Evolutionary conservation across 2,888 invertebrate species (phyloP).

Genomic region (Lasioglossum leucozonium): DNA sequence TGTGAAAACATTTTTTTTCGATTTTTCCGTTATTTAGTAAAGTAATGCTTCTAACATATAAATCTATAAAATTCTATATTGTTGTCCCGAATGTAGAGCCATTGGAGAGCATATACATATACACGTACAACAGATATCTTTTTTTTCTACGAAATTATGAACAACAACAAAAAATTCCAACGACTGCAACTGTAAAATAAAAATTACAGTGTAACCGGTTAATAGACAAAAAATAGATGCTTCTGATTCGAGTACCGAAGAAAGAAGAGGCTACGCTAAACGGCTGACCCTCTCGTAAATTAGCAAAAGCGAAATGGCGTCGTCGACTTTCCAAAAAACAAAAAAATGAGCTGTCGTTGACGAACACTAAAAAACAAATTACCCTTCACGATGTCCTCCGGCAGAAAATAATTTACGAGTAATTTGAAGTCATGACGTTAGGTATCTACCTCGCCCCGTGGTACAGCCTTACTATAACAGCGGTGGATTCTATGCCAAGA

Average conservation of each 20-base stretch:
- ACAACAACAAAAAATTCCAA: neutral
- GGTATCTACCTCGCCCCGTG: neutral
- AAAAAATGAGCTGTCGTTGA: neutral
- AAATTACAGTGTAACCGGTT: neutral
- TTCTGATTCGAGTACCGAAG: neutral
- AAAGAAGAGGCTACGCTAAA: neutral
- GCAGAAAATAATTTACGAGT: neutral
- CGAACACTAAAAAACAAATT: neutral
- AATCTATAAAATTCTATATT: too few species aligned
- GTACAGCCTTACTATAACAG: neutral
- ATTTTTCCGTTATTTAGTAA: too few species aligned
- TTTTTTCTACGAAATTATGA: too few species aligned
- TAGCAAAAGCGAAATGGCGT: neutral
- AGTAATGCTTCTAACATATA: too few species aligned
- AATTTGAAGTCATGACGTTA: neutral
- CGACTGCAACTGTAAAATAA: neutral
- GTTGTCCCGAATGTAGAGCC: too few species aligned
- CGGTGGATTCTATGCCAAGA: neutral
- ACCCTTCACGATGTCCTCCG: neutral
- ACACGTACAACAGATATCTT: too few species aligned
- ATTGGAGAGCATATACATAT: too few species aligned
- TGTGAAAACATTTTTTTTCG: too few species aligned
- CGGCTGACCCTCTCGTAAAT: neutral
- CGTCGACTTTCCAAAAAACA: neutral
- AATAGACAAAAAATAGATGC: neutral